Conservation (phyloP, 2,113 vertebrate genomes). For the Chroicocephalus ridibundus region DNA sequence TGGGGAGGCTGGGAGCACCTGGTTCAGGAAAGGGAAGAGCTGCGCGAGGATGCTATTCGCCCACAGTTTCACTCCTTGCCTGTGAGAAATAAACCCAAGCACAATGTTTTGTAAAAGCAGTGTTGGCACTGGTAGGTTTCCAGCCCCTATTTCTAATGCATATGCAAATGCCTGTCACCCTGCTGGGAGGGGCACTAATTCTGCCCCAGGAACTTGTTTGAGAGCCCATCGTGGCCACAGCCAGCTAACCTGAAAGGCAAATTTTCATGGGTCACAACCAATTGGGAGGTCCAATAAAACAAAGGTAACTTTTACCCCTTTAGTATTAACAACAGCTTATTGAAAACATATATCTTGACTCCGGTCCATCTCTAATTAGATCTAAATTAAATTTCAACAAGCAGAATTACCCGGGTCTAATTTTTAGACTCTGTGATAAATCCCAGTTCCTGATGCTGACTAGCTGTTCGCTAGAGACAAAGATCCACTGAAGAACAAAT, state of each 20-base stretch:
- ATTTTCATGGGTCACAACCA: neutral
- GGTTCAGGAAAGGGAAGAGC: neutral
- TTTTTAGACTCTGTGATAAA: neutral
- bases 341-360: neutral
- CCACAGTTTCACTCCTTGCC: neutral
- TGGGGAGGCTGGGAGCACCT: neutral
- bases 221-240: neutral
- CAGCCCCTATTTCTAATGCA: neutral
- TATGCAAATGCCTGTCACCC: accelerated
- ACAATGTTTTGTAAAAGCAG: neutral
- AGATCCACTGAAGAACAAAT: neutral
- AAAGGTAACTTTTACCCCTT: neutral
- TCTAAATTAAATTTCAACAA: slow-evolving; percentile 53
- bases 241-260: neutral
- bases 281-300: neutral
- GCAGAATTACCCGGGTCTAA: slow-evolving; percentile 3
- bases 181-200: neutral
- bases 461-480: neutral
- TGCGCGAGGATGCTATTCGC: accelerated
- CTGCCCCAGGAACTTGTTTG: neutral
- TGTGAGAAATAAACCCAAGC: neutral
- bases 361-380: slow-evolving; percentile 54
- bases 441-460: neutral
- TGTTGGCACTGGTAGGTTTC: neutral
- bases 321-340: neutral